Percentiles rank a stretch among this genome's conserved stretches.
Evolutionary conservation across 2,797 vertebrate genomes (phyloP).

Genomic region (Spinus pinus): DNA sequence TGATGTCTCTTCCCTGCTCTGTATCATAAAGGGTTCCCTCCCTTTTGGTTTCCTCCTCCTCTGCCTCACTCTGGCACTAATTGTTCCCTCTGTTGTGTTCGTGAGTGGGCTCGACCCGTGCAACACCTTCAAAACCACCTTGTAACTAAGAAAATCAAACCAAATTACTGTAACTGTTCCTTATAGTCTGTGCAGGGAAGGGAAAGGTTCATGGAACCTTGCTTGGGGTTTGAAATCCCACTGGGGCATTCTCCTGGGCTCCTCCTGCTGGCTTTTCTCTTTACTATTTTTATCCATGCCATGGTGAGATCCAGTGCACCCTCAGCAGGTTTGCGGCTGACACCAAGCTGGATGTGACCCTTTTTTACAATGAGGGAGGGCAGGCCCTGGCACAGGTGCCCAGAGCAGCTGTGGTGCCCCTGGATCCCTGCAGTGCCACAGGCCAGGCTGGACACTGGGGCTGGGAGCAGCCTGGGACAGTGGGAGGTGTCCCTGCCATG

Average conservation of each 20-base stretch:
- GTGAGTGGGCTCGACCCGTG: not conserved
- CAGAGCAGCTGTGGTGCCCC: not conserved
- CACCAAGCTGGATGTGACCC: not conserved
- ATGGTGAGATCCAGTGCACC: not conserved
- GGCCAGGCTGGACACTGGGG: not conserved
- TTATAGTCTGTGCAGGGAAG: accelerated
- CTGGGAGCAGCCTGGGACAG: not conserved
- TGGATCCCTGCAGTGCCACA: not conserved
- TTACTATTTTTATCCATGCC: accelerated
- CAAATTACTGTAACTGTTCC: not conserved
- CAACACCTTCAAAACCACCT: not conserved
- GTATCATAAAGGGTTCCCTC: accelerated
- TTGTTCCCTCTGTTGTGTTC: not conserved
- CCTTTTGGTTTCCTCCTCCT: accelerated
- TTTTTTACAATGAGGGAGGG: not conserved
- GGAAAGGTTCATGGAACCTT: accelerated
- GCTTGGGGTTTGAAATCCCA: not conserved
- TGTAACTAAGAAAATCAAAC: accelerated
- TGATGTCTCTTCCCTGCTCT: not conserved
- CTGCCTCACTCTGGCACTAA: not conserved
- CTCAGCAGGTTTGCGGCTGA: not conserved
- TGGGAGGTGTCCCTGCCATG: not conserved
- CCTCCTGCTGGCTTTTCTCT: not conserved
- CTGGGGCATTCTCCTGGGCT: not conserved
- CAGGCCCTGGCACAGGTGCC: not conserved